A percentile compares a stretch with the other conserved stretches of the same genome.
Conservation (phyloP, 2,797 vertebrate genomes). For the Dryobates pubescens region DNA sequence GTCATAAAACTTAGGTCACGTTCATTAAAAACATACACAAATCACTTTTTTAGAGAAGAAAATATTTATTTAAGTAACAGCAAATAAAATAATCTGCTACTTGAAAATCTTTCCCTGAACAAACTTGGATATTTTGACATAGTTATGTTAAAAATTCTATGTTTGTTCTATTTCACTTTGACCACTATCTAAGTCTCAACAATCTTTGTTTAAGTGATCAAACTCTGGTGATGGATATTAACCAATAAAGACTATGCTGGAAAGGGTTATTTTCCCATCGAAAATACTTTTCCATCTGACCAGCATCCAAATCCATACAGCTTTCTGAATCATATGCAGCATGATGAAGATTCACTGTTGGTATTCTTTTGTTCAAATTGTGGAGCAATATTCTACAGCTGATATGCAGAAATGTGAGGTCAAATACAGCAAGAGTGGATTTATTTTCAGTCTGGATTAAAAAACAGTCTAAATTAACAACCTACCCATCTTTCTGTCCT, state of each 20-base stretch:
- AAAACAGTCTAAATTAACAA: no score
- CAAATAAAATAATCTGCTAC: slow-evolving; percentile 25
- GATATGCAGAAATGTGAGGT: no score
- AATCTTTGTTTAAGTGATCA: background rate
- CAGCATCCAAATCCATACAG: background rate
- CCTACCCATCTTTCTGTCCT: no score
- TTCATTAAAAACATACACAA: background rate
- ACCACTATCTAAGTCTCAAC: background rate
- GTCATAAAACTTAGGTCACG: background rate
- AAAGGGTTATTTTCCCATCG: slow-evolving; percentile 23
- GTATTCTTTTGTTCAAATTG: no score
- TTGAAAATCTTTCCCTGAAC: background rate
- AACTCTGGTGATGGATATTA: background rate
- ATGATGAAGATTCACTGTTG: no score
- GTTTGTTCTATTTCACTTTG: background rate
- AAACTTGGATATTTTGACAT: background rate
- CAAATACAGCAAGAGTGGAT: no score
- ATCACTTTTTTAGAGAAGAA: background rate
- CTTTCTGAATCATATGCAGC: no score
- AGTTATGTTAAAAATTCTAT: background rate
- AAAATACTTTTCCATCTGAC: slow-evolving; percentile 27
- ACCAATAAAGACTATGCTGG: background rate
- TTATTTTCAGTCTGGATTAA: no score
- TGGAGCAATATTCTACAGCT: no score
- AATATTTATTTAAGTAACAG: slow-evolving; percentile 3